These are phyloP conservation scores for Oncorhynchus keta DNA, from an alignment of 2,113 vertebrate species.

Conservation along the genomic window DNA sequence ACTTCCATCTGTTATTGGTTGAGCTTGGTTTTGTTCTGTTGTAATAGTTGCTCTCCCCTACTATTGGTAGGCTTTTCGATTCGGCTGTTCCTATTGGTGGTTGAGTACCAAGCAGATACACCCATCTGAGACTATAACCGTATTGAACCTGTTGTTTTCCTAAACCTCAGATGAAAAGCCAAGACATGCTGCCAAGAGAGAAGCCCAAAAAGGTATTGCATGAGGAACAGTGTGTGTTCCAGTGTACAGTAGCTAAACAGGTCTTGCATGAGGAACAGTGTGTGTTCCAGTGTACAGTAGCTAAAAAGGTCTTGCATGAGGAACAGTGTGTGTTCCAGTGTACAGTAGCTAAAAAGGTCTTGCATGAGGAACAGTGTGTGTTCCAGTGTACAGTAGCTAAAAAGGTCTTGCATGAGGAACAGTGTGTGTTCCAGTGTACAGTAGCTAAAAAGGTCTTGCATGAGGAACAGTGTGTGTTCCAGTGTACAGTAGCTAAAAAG, in stretches of 20 bases:
- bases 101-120: not conserved
- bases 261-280: not conserved
- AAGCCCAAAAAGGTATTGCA: slow-evolving; percentile 85
- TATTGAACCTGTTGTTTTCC: slow-evolving; percentile 21
- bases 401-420: too few relatives aligned
- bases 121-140: not conserved
- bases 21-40: not conserved
- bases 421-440: too few relatives aligned
- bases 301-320: too few relatives aligned
- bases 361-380: slow-evolving; percentile 41
- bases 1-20: too few relatives aligned
- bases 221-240: slow-evolving; percentile 32
- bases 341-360: not conserved
- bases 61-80: not conserved
- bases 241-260: slow-evolving; percentile 41
- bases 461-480: too few relatives aligned
- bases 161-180: slow-evolving; percentile 83
- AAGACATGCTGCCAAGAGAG: slow-evolving; percentile 76
- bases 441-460: too few relatives aligned
- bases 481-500: too few relatives aligned
- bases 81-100: not conserved
- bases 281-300: too few relatives aligned
- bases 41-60: not conserved
- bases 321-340: too few relatives aligned
- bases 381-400: slow-evolving; percentile 29